Evolutionary conservation across 2,113 vertebrate species (phyloP).

Genomic region (Bubo scandiacus): DNA sequence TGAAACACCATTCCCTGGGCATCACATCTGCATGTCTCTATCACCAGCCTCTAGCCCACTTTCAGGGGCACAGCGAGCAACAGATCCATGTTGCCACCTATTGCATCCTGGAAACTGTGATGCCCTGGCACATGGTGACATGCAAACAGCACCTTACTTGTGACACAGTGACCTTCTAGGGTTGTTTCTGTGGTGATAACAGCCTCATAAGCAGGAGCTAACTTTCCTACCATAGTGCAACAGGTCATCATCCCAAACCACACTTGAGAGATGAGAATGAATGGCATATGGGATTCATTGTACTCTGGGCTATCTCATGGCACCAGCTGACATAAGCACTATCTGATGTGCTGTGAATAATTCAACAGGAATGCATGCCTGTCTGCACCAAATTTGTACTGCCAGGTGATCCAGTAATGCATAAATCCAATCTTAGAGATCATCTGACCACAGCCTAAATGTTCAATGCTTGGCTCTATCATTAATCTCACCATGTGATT

Average conservation of each 20-base stretch:
- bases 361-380: background rate
- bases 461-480: background rate
- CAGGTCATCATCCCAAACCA: background rate
- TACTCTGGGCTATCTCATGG: background rate
- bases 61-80: background rate
- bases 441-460: conserved; percentile 36
- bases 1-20: background rate
- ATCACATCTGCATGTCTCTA: background rate
- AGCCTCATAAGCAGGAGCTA: background rate
- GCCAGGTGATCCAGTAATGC: conserved; percentile 31
- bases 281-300: background rate
- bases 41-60: background rate
- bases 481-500: conserved; percentile 33
- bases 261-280: background rate
- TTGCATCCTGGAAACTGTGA: background rate
- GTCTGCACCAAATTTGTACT: conserved; percentile 22
- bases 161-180: background rate
- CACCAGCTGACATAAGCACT: background rate
- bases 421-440: conserved; percentile 7
- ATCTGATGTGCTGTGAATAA: background rate
- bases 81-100: background rate
- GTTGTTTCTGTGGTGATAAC: background rate
- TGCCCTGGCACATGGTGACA: background rate
- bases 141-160: background rate
- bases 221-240: background rate